phyloP scores from a whole-genome alignment of 2,113 vertebrate genomes.

The Anguilla japonica region DNA sequence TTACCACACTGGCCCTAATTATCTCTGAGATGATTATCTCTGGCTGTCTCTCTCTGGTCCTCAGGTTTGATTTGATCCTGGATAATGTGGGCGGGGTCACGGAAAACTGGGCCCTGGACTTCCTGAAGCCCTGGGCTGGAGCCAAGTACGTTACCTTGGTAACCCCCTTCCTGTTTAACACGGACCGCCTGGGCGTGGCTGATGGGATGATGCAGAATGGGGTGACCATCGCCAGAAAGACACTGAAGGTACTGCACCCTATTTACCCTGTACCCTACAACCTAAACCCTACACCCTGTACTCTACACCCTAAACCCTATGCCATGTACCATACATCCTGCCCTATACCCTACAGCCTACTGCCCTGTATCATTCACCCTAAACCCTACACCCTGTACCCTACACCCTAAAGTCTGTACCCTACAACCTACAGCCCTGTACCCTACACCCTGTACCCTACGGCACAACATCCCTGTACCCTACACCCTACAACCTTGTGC shows the following conservation, averaged over 20 bases:
- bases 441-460: too few species aligned
- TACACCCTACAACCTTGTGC: too few species aligned
- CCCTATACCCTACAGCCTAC: too few species aligned
- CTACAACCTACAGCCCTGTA: too few species aligned
- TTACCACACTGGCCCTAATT: not conserved
- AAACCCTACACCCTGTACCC: too few species aligned
- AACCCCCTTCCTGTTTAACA: constrained; percentile 90
- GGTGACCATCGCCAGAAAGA: constrained; percentile 79
- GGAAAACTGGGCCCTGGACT: constrained; percentile 81
- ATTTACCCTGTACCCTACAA: too few species aligned
- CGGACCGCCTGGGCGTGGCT: constrained; percentile 85
- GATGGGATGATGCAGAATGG: constrained; percentile 90
- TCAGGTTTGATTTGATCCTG: constrained; percentile 84
- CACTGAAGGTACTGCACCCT: constrained; percentile 76
- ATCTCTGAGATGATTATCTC: not conserved
- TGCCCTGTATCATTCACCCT: too few species aligned
- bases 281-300: not conserved
- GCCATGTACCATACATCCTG: too few species aligned
- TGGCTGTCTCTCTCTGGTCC: not conserved
- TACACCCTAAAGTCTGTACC: too few species aligned
- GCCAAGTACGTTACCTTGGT: constrained; percentile 90
- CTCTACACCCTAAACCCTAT: not conserved
- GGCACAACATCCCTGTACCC: too few species aligned
- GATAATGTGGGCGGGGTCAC: constrained; percentile 90
- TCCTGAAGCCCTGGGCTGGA: constrained; percentile 90